phyloP scores from a whole-genome alignment of 2,113 vertebrate genomes.

The Nerophis lumbriciformis region DNA sequence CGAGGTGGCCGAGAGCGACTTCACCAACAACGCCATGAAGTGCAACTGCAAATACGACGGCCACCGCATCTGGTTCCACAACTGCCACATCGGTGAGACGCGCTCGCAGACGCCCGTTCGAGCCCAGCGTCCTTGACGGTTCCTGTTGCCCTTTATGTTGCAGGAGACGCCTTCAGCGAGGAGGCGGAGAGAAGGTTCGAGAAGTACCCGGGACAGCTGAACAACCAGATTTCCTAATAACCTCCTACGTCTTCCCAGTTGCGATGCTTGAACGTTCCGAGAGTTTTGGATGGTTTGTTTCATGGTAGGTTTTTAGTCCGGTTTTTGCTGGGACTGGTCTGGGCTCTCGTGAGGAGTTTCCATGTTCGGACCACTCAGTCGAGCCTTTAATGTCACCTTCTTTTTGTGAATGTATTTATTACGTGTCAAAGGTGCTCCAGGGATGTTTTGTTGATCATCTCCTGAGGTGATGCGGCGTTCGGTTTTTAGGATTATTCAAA shows the following conservation, averaged over 20 bases:
- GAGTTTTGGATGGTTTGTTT: slow-evolving; percentile 7
- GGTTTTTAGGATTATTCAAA: slow-evolving; percentile 12
- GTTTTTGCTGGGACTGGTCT: too few species aligned
- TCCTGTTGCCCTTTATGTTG: neutral
- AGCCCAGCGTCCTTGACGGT: too few species aligned
- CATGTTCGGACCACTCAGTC: neutral
- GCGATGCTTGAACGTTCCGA: slow-evolving; percentile 63
- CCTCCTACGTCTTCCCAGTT: slow-evolving; percentile 14
- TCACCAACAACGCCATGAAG: slow-evolving; percentile 97
- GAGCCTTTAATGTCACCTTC: neutral
- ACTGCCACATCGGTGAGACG: slow-evolving; percentile 85
- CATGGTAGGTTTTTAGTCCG: too few species aligned
- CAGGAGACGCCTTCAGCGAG: slow-evolving; percentile 92
- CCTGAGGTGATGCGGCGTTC: neutral
- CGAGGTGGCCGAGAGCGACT: slow-evolving; percentile 95
- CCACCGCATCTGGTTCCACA: slow-evolving; percentile 94
- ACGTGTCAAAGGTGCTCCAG: slow-evolving; percentile 21
- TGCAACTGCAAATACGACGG: slow-evolving; percentile 98
- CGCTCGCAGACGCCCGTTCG: neutral
- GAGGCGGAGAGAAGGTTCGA: slow-evolving; percentile 89
- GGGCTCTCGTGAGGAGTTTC: neutral
- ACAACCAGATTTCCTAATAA: slow-evolving; percentile 86
- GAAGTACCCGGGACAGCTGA: slow-evolving; percentile 91
- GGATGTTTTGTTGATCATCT: neutral
- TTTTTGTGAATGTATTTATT: slow-evolving; percentile 63